Percentiles rank a stretch among this genome's conserved stretches.
Evolutionary conservation across 2,113 vertebrate genomes (phyloP).

Genomic region (Ramphastos sulfuratus): DNA sequence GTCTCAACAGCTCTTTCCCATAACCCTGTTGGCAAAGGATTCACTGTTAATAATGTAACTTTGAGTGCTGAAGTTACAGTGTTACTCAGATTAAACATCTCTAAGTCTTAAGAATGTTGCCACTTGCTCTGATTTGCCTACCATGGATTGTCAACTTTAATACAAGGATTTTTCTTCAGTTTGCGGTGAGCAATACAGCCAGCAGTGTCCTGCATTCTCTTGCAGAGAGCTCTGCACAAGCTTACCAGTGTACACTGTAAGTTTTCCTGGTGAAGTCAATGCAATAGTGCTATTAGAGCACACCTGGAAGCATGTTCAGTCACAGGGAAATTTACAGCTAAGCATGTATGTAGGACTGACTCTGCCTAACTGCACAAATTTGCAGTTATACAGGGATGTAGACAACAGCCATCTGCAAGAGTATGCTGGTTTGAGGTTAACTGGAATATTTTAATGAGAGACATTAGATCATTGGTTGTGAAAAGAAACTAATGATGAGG

Average conservation of each 20-base stretch:
- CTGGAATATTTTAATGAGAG: too few species aligned
- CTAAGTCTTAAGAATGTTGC: neutral
- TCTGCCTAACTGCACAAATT: neutral
- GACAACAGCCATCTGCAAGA: neutral
- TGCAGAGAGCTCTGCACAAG: neutral
- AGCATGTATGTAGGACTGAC: neutral
- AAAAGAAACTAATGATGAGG: too few species aligned
- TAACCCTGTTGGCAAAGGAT: neutral
- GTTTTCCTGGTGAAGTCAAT: neutral
- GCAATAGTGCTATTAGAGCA: neutral
- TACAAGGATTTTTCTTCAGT: neutral
- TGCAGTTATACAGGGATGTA: neutral
- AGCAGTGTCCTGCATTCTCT: neutral
- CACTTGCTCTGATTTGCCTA: neutral
- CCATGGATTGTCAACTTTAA: neutral
- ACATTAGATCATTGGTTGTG: too few species aligned
- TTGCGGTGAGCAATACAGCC: neutral
- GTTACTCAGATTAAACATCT: neutral
- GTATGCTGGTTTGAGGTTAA: too few species aligned
- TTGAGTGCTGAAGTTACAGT: neutral
- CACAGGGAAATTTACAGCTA: neutral
- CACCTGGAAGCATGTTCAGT: neutral
- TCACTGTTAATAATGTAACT: neutral
- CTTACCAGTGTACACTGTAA: neutral
- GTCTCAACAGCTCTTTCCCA: neutral